Base-by-base conservation (phyloP, 2,113 vertebrate genomes). In the Oenanthe oenanthe region DNA sequence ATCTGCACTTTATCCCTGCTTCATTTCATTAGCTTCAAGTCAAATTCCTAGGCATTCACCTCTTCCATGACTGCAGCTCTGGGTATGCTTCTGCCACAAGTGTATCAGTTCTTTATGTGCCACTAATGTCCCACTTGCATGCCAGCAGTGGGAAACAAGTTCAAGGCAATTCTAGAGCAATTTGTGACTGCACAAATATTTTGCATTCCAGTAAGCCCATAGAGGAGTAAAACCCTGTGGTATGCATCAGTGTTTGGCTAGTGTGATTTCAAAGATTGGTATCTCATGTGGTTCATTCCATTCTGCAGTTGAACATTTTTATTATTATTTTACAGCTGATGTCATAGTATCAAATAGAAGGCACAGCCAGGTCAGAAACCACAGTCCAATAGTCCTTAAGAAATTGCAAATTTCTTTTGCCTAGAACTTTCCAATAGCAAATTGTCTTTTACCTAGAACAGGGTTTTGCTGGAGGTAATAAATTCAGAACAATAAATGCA, bases 1-100 rank as follows among this genome's bases (percentile, higher is more conserved):
- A 96, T 93, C 47, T 56, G 6, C 6, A 29, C 26, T 87, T 92
- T 68, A 62, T 58, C 43, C 29, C 36, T 48, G 12, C 78, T 89
- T 95, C 10, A 25, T 95, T 97, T 94, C 13, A 31, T 93, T 94
- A 57, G n/a, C 53, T 90, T 82, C 79, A 95, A 95, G 53, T 76
- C 63, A 96, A 86, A 95, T 94, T 97, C 85, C 77, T 70, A 29
- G 61, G 17, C 17, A 83, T 77, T 76, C 53, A 38, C 45, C 78
- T 96, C 62, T 73, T 79, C 71, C 89, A 70, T 34, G 81, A 73
- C 73, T 87, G 51, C 32, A 91, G 31, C 29, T 62, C 28, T 79
- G 32, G 10, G 15, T 85, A 12, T 48, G 51, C 22, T 78, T 81
- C 65, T 93, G 36, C 51, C 68, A 79, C 22, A 80, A 56, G 4